Evolutionary conservation across 2,888 invertebrate genomes (phyloP), one percentile per base, ranked within the genome.

Genomic region (Apamea sordens): DNA sequence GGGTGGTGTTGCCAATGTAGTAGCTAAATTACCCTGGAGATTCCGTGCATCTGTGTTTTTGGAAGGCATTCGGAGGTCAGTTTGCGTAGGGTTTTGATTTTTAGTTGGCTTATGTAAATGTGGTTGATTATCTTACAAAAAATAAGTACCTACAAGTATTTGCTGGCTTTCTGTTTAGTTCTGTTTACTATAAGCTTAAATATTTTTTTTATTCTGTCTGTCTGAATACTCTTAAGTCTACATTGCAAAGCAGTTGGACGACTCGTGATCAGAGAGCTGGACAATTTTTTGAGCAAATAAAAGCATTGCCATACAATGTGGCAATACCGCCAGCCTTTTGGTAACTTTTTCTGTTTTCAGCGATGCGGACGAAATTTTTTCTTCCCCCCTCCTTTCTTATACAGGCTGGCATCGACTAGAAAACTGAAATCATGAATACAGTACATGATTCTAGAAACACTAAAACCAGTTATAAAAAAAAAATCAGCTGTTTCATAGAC

Each of bases 1-100:
- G 74, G 73, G 10, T 73, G 63, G 85, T 85, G 89, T 80, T 81
- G 73, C 86, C 85, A 86, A 61, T n/a, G 21, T 63, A n/a, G 0
- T 15, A 2, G 18, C 1, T n/a, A 44, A 73, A 89, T 85, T 87
- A 84, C 80, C 83, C 82, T 56, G n/a, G 80, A 67, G 71, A 84
- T 70, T 76, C 24, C 28, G 64, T 24, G 5, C 15, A 15, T 73
- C 10, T 28, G 3, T 36, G 18, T 41, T 78, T 78, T 63, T 44
- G 18, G n/a, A 1, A 32, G n/a, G 15, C 1, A 36, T 18, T 56
- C 13, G 4, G 53, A 50, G 11, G 5, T 3, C 8, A 11, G 24
- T 47, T 56, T 44, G 18, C n/a, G 21, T 76, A 8, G 15, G 0
- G 2, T 69, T 76, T 28, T 2, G 1, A 1, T 47, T 70, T 21